A percentile compares a stretch with the other conserved stretches of the same genome.
Conservation (phyloP, 2,797 vertebrate species). For the Sebastes cheni region DNA sequence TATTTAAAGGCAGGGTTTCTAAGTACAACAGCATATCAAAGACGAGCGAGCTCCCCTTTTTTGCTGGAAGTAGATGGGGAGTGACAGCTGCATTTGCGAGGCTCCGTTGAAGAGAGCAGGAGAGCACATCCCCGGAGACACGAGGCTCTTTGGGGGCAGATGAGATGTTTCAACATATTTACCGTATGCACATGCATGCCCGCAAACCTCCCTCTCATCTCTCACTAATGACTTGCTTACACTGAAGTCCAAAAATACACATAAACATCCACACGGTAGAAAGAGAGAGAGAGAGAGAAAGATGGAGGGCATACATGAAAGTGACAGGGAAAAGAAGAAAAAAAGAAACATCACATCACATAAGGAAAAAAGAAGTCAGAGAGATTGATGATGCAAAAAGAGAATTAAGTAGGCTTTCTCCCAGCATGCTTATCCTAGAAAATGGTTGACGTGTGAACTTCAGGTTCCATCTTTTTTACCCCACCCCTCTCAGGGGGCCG, state of each 20-base stretch:
- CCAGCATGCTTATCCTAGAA: constrained; percentile 59
- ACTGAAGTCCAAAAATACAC: not conserved
- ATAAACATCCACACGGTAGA: not conserved
- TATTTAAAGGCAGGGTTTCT: constrained; percentile 43
- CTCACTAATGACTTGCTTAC: constrained; percentile 13
- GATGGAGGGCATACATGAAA: constrained; percentile 35
- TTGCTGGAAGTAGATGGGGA: constrained; percentile 49
- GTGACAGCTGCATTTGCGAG: constrained; percentile 61
- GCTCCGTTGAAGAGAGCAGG: constrained; percentile 31
- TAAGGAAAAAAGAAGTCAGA: constrained; percentile 19
- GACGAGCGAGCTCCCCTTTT: constrained; percentile 24
- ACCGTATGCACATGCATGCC: constrained; percentile 20
- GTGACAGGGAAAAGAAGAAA: constrained; percentile 17
- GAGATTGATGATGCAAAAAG: constrained; percentile 67
- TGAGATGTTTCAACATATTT: constrained; percentile 48
- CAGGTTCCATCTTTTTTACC: constrained; percentile 41
- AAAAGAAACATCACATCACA: not conserved
- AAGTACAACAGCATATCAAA: constrained; percentile 46
- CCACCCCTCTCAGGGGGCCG: constrained; percentile 7
- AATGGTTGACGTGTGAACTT: constrained; percentile 57
- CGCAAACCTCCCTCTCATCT: constrained; percentile 12
- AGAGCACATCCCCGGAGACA: constrained; percentile 42
- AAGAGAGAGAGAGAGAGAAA: not conserved
- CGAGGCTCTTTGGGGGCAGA: constrained; percentile 43
- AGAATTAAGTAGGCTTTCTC: constrained; percentile 61